phyloP scores from a whole-genome alignment of 2,113 vertebrate genomes.

The Corythoichthys intestinalis region DNA sequence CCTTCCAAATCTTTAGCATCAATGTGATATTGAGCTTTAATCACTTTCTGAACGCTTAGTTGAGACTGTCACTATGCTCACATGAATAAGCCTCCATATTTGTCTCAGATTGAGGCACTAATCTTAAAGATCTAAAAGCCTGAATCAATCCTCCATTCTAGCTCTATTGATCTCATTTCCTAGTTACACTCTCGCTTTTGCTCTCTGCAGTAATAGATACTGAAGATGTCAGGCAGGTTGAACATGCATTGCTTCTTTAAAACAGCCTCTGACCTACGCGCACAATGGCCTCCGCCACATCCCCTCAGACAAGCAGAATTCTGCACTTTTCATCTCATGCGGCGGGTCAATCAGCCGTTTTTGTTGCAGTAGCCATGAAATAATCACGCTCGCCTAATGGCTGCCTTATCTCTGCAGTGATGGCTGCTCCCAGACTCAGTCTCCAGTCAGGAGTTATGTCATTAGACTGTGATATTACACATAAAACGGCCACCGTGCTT shows the following conservation, averaged over 20 bases:
- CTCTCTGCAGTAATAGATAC: conserved; percentile 68
- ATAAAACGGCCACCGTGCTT: conserved; percentile 34
- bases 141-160: conserved; percentile 71
- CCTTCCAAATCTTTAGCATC: conserved; percentile 49
- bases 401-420: conserved; percentile 64
- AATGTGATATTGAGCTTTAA: conserved; percentile 56
- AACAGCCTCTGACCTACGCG: conserved; percentile 54
- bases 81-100: conserved; percentile 70
- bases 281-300: conserved; percentile 42
- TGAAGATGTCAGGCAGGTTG: conserved; percentile 67
- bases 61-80: conserved; percentile 59
- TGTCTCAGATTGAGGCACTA: conserved; percentile 66
- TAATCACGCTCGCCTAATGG: conserved; percentile 58
- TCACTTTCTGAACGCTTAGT: conserved; percentile 62
- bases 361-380: conserved; percentile 64
- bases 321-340: conserved; percentile 28
- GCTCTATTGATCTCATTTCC: conserved; percentile 69
- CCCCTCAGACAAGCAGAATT: conserved; percentile 32
- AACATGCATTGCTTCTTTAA: conserved; percentile 67
- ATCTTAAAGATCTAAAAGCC: conserved; percentile 71
- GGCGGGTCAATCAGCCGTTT: conserved; percentile 32
- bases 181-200: conserved; percentile 56
- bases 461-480: conserved; percentile 58
- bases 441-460: conserved; percentile 66
- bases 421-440: conserved; percentile 49